phyloP scores from a whole-genome alignment of 2,797 vertebrate species.

The Oreochromis grahami region DNA sequence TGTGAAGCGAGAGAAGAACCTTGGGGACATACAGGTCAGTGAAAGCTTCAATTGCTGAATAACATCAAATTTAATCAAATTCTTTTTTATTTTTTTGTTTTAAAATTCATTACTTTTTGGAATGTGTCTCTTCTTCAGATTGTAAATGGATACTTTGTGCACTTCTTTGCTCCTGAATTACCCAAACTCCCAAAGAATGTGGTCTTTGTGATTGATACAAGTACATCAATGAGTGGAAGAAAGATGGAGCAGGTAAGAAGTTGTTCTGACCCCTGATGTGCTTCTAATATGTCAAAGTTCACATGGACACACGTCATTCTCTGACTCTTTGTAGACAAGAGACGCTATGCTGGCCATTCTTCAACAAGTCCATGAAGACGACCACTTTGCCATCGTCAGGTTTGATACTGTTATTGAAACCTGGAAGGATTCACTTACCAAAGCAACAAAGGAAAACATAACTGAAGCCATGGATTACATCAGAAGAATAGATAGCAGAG shows the following conservation, averaged over 20 bases:
- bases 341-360: slow-evolving; percentile 83
- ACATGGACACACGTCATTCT: neutral
- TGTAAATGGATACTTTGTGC: slow-evolving; percentile 92
- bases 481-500: neutral
- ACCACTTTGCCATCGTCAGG: slow-evolving; percentile 79
- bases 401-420: slow-evolving; percentile 31
- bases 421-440: slow-evolving; percentile 74
- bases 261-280: neutral
- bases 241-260: slow-evolving; percentile 80
- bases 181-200: slow-evolving; percentile 83
- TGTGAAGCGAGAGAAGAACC: slow-evolving; percentile 73
- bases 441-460: slow-evolving; percentile 77
- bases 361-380: slow-evolving; percentile 74
- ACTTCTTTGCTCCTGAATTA: slow-evolving; percentile 86
- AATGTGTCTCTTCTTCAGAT: slow-evolving; percentile 69
- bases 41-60: neutral
- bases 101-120: neutral
- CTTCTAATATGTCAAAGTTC: neutral
- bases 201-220: slow-evolving; percentile 88
- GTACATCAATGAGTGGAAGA: slow-evolving; percentile 81
- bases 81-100: neutral
- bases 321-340: slow-evolving; percentile 72
- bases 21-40: slow-evolving; percentile 86
- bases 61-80: neutral
- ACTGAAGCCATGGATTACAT: slow-evolving; percentile 59